A percentile compares a stretch with the other conserved stretches of the same genome.
phyloP scores from a whole-genome alignment of 1,140 invertebrate species.

The Mizuhopecten yessoensis region DNA sequence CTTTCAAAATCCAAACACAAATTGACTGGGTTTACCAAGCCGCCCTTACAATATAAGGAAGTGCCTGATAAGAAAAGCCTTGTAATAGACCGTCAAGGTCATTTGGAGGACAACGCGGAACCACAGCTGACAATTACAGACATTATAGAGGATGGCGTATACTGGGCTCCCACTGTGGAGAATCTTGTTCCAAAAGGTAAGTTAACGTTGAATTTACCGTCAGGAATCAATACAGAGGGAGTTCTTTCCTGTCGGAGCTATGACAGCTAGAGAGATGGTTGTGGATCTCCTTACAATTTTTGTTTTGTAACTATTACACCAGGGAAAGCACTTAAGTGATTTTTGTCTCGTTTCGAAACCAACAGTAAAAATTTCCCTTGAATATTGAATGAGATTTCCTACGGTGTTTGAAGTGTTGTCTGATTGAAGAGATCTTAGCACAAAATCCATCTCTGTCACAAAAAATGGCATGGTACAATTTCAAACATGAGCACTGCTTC shows the following conservation, averaged over 20 bases:
- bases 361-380: not conserved
- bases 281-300: not conserved
- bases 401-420: not conserved
- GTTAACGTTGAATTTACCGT: not conserved
- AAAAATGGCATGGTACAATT: not conserved
- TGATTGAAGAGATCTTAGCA: not conserved
- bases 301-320: not conserved
- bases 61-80: not conserved
- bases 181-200: slow-evolving; percentile 20
- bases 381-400: slow-evolving; percentile 10
- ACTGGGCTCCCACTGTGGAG: slow-evolving; percentile 14
- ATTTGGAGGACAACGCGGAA: not conserved
- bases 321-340: not conserved
- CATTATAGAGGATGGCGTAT: not conserved
- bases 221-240: not conserved
- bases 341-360: not conserved
- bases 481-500: not conserved
- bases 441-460: not conserved
- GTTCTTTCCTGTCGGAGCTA: not conserved
- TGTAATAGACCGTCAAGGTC: not conserved
- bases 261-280: not conserved
- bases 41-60: not conserved
- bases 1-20: not conserved
- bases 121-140: not conserved
- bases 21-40: not conserved